Base-by-base conservation (phyloP, 2,797 vertebrate species). In the Ciconia nigra region DNA sequence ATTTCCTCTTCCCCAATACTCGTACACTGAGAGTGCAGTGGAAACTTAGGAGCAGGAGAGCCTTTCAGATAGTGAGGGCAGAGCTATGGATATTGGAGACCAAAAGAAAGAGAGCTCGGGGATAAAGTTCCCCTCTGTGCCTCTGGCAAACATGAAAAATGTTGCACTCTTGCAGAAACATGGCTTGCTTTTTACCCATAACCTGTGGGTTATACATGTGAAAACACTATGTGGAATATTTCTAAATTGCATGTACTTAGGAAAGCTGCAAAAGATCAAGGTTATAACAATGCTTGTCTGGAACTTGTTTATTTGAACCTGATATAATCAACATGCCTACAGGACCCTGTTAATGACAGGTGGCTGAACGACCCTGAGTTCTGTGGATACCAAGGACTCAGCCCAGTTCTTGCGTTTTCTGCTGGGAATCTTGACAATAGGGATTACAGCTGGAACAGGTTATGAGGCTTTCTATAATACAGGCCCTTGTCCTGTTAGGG, bases 21-120 rank as follows among this genome's bases (percentile, higher is more conserved):
- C 61, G 17, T 61, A 20, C 24, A 7, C 24, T 31, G 33, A 55
- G n/a, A 46, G 3, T 33, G 10, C 16, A 39, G 22, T 24, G 58
- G 33, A 59, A 90, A 78, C 39, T 77, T 31, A 58, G 55, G 70
- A 82, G 29, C 24, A 58, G 58, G 14, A 76, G 42, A 82, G 12
- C 4, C 33, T 84, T 87, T 82, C 42, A 20, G 31, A 31, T 25
- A 44, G 26, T 11, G 8, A 78, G 11, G 21, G 21, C 26, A 89
- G 49, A 79, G 7, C 20, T 55, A 35, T 20, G 33, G 46, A 7
- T 69, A 28, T 3, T 35, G 49, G 37, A 79, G 29, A 76, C 20
- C 33, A 39, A 72, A 78, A 69, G 14, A 54, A 46, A 54, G 26
- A 17, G n/a, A 76, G 18, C 24, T 39, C 0, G 0, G 58, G 46